Base-by-base conservation (phyloP, 2,113 vertebrate genomes). In the Neotoma lepida region DNA sequence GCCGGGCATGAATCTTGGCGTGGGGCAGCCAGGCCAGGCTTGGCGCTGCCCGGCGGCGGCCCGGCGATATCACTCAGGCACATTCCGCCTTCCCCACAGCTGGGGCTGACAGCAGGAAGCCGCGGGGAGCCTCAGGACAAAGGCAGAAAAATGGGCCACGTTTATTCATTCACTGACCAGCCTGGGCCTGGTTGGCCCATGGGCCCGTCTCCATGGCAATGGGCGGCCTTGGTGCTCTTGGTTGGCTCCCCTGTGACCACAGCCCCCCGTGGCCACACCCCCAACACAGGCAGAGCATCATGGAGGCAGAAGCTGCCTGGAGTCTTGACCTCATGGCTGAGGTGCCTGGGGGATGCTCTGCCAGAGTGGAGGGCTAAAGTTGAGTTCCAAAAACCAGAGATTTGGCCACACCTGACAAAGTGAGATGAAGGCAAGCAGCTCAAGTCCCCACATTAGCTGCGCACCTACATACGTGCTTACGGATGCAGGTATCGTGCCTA, bases 141-240 rank as follows among this genome's bases (percentile, higher is more conserved):
- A 98, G 96, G 97, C 77, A 95, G 97, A 96, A 95, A 98, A 98
- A 98, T 98, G 86, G 94, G 88, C 86, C 97, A 96, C 97, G 97
- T 98, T 98, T 98, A 97, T 98, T 97, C 92, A 97, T 98, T 98
- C 98, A 93, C 92, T 96, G 98, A 97, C 98, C 98, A 98, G 98
- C 98, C 96, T 35, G 8, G 94, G 88, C 92, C 97, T 44, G 96
- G 71, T 95, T 97, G 95, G 89, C 96, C 97, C 98, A 92, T 88
- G 97, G 39, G 96, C 94, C 94, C 33, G 97, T 98, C 98, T 95
- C 98, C 97, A 98, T 96, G 98, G 98, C 1, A 96, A 98, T 96
- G 41, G 7, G 89, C 51, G 2, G 94, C 80, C 94, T 46, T 82
- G 30, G 97, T 68, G 89, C 91, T 96, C 91, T 92, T 6, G 81